A percentile compares a stretch with the other conserved stretches of the same genome.
phyloP scores from a whole-genome alignment of 2,797 vertebrate species.

The Furcifer pardalis region DNA sequence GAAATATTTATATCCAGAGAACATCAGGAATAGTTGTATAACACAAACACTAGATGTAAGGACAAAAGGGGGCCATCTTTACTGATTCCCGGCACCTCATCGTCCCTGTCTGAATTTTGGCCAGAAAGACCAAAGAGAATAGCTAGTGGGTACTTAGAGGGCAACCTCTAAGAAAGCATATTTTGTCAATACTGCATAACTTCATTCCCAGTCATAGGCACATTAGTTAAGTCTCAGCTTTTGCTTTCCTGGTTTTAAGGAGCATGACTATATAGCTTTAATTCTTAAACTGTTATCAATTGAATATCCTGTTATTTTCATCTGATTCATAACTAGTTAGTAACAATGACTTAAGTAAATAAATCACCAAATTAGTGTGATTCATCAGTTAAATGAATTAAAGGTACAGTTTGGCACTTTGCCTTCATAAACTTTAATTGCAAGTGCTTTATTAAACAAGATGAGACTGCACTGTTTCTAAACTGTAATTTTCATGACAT shows the following conservation, averaged over 20 bases:
- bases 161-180: not conserved
- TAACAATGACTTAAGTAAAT: conserved; percentile 12
- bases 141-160: too few relatives aligned
- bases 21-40: too few relatives aligned
- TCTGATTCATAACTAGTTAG: conserved; percentile 8
- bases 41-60: not conserved
- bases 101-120: not conserved
- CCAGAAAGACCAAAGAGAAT: not conserved
- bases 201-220: not conserved
- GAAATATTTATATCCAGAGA: too few relatives aligned
- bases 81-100: not conserved
- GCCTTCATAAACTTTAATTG: conserved; percentile 33
- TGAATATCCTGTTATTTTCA: not conserved
- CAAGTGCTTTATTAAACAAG: conserved; percentile 54
- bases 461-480: conserved; percentile 65
- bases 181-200: not conserved
- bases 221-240: not conserved
- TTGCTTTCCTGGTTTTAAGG: not conserved
- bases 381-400: conserved; percentile 23
- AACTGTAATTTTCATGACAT: conserved; percentile 62
- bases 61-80: not conserved
- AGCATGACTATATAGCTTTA: not conserved
- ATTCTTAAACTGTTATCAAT: not conserved
- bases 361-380: conserved; percentile 10
- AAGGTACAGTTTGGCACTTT: conserved; percentile 16